Base-by-base conservation (phyloP, 1,140 invertebrate genomes). In the Pseudomyrmex flavicornis region DNA sequence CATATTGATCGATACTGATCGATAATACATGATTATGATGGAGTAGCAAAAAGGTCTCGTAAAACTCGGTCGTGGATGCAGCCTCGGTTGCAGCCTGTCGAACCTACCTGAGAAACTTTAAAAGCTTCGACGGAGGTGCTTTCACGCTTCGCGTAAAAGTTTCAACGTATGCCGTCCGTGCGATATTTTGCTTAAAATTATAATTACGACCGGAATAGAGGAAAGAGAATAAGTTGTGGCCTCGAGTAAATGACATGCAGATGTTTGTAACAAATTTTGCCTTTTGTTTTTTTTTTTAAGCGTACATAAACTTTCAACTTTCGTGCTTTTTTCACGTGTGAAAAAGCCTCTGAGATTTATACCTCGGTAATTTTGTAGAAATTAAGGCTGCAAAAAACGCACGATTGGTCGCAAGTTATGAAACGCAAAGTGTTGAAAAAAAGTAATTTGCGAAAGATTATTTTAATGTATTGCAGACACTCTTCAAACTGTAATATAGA, bases 11-110 rank as follows among this genome's bases (percentile, higher is more conserved):
- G 79, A 82, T 74, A 63, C 50, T 75, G 46, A 82, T 74, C 79
- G 79, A 82, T 82, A 82, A 82, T 82, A 75, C 70, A 82, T 46
- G 79, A 75, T 82, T 65, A 75, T 82, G 79, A 62, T 44, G 70
- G 13, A 82, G 50, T 63, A 73, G 35, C 70, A 58, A 82, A 54
- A 65, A 52, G 20, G 26, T 48, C 4, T 82, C 79, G 15, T 82
- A 82, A 82, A 82, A 82, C 44, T 80, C 76, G 54, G 15, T 20
- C 54, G 26, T 12, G 54, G 66, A 50, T 80, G 76, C 35, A 59
- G 65, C 12, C 50, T 15, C 8, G 63, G 22, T 56, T 72, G 69
- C 46, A 35, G 63, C 17, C 15, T 82, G 68, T 61, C 59, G 70
- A 82, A 82, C 17, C 69, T 56, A 8, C 13, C n/a, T n/a, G 48